Base-by-base conservation (phyloP, 2,113 vertebrate genomes). In the Mormyrus lacerda region DNA sequence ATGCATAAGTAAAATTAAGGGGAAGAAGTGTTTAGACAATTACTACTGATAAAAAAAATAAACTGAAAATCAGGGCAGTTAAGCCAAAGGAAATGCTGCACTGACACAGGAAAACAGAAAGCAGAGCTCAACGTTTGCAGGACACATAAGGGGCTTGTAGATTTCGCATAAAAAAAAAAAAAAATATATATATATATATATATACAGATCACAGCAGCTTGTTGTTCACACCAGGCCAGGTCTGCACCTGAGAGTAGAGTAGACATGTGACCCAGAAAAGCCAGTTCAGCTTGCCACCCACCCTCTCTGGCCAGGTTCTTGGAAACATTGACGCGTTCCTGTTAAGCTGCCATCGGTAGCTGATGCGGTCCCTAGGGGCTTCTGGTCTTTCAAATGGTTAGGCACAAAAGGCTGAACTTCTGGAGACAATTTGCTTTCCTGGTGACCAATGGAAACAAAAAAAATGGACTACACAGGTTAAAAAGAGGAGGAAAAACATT, bases 351-450 rank as follows among this genome's bases (percentile, higher is more conserved):
- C 13, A 27, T 90, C 3, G 27, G 90, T 79, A 50, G 88, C 47
- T 17, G 50, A 79, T 31, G 48, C 69, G 2, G 73, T 44, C 55
- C 90, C 90, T 11, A 17, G 39, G 39, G 89, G 39, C 21, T 92
- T 91, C 44, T 5, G 89, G 87, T 85, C 89, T 85, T 87, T 89
- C 86, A 89, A 91, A 1, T 61, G 76, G 87, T 88, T 93, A 2
- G 48, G 27, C 58, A 91, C 91, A 31, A 73, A 88, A 15, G 51
- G 53, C 90, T 90, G 90, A 58, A 90, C 89, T 84, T 65, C 73
- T 91, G 91, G 4, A 21, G 91, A 89, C 65, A 88, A n/a, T 51
- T 92, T 90, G 51, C 91, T 92, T 89, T 93, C 90, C 93, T 92
- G 89, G 19, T 11, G 27, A 83, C 24, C 19, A 39, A 45, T 21